Percentiles rank a stretch among this genome's conserved stretches.
phyloP scores from a whole-genome alignment of 30 jellyfish, hydroid and myxozoan species.

The Chrysaora quinquecirrha region DNA sequence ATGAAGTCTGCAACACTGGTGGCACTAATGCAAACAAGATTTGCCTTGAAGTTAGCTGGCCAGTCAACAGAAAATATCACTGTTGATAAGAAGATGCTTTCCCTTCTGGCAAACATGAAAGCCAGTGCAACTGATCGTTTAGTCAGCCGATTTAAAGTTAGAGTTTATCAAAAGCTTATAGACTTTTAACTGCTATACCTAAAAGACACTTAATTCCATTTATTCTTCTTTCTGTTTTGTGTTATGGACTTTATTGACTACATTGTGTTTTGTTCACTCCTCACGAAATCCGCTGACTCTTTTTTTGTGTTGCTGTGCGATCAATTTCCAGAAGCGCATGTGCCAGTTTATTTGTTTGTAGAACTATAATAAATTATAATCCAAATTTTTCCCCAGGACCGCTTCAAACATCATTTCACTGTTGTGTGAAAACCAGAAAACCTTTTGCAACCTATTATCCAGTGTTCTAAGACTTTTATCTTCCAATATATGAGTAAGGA shows the following conservation, averaged over 20 bases:
- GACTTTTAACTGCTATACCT: no score
- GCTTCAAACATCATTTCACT: no score
- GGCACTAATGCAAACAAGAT: conserved; percentile 59
- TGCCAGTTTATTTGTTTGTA: no score
- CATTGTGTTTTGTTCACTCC: not conserved
- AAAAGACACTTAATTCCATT: no score
- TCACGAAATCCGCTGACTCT: no score
- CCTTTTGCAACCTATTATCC: not conserved
- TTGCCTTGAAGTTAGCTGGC: conserved; percentile 5
- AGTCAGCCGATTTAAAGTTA: conserved; percentile 17
- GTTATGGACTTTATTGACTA: no score
- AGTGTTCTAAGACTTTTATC: not conserved
- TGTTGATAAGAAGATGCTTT: not conserved
- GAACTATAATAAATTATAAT: no score
- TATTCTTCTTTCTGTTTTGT: not conserved
- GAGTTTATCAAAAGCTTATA: conserved; percentile 1
- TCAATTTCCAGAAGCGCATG: no score
- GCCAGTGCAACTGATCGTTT: conserved; percentile 66
- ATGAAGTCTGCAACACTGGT: conserved; percentile 47
- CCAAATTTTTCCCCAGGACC: no score
- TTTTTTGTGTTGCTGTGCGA: no score
- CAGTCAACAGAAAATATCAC: conserved; percentile 13
- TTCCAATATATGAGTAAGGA: not conserved
- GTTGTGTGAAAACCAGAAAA: not conserved
- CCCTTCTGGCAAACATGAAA: conserved; percentile 22